Base-by-base conservation (phyloP, 2,888 invertebrate species). In the Hipparchia semele region DNA sequence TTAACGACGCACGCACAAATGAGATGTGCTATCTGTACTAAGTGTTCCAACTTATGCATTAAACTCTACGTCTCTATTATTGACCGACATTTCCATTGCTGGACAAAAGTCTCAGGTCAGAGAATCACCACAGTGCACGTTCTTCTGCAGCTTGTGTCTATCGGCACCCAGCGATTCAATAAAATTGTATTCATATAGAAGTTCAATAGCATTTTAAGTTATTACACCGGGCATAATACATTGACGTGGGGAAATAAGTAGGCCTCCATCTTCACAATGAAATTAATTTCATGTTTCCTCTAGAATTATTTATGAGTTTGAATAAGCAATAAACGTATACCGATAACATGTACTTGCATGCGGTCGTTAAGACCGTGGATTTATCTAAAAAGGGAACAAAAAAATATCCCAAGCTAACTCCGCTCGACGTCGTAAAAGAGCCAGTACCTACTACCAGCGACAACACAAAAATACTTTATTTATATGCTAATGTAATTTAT, bases 401-500 rank as follows among this genome's bases (percentile, higher is more conserved):
- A 23, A 90, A 90, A 89, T 58, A 59, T 49, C 89, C 87, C 88
- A 82, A 83, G 88, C 86, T 89, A 90, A 89, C 89, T 86, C 90
- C 85, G 84, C 82, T 82, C 87, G 87, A 84, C 86, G 85, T 92
- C 92, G 90, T 92, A 93, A 94, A 92, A 89, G 90, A 88, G 82
- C 87, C 87, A 85, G 87, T 87, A 87, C 87, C 87, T 87, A 87
- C 88, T 84, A 82, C 85, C 86, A 87, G 87, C 87, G 83, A 87
- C 91, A 90, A 92, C 93, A 91, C 60, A 70, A 91, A 93, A 92
- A 93, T 94, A 92, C 92, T 94, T 94, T 93, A 94, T 94, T 93
- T 94, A 94, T 93, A 94, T 93, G 94, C 91, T 92, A 94, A 94
- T 93, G 94, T 94, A 92, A 94, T 93, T 94, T 94, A 94, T 94